phyloP scores from a whole-genome alignment of 2,113 vertebrate genomes.

The Calidris pygmaea region DNA sequence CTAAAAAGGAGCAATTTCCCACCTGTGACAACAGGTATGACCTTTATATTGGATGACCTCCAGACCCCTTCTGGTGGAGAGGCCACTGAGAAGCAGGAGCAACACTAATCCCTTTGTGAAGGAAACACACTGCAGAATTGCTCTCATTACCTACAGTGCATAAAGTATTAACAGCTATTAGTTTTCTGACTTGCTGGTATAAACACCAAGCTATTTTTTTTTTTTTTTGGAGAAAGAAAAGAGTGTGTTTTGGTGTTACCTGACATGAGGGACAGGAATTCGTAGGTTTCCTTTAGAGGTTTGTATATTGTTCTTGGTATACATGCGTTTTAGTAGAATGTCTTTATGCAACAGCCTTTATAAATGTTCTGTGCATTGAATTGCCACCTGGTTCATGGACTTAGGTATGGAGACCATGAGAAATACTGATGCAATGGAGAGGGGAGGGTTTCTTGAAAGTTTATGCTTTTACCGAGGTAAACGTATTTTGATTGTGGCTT shows the following conservation, averaged over 20 bases:
- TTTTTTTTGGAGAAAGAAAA: not conserved
- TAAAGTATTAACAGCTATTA: not conserved
- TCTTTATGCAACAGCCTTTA: not conserved
- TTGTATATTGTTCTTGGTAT: not conserved
- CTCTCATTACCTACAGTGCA: not conserved
- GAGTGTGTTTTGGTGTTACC: not conserved
- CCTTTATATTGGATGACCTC: not conserved
- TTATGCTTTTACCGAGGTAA: not conserved
- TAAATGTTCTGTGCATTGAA: not conserved
- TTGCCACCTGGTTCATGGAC: not conserved
- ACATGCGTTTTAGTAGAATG: not conserved
- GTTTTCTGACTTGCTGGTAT: not conserved
- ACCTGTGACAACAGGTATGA: not conserved
- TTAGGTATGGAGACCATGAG: not conserved
- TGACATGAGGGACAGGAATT: not conserved
- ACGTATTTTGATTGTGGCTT: not conserved
- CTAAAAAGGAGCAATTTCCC: not conserved
- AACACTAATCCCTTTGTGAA: not conserved
- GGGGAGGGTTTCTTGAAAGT: not conserved
- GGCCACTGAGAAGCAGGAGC: not conserved
- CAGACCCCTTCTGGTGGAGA: not conserved
- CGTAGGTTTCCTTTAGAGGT: not conserved
- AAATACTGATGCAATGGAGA: not conserved
- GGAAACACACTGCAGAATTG: not conserved
- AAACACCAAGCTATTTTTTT: not conserved